Evolutionary conservation across 2,797 vertebrate species (phyloP).

Genomic region (Pseudomugil tenellus): DNA sequence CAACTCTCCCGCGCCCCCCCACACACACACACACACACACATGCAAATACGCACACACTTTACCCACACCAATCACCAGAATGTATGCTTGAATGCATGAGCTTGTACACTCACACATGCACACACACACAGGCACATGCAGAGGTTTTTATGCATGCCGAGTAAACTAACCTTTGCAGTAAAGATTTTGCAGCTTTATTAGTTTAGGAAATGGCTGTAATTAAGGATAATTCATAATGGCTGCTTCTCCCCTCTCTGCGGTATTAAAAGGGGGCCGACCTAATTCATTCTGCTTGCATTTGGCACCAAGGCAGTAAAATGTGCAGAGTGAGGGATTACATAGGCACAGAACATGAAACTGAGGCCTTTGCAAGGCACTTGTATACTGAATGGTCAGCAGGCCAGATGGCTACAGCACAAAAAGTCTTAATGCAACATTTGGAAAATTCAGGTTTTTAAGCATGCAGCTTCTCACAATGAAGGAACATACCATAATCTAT

Average conservation of each 20-base stretch:
- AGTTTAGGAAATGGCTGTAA: slow-evolving; percentile 97
- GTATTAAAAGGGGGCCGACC: slow-evolving; percentile 86
- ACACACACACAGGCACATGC: slow-evolving; percentile 47
- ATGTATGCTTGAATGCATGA: slow-evolving; percentile 67
- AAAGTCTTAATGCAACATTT: slow-evolving; percentile 46
- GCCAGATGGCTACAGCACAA: slow-evolving; percentile 41
- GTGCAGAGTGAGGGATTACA: slow-evolving; percentile 45
- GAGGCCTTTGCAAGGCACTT: slow-evolving; percentile 42
- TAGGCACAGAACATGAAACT: slow-evolving; percentile 23
- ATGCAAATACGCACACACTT: slow-evolving; percentile 46
- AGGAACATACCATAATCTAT: not conserved
- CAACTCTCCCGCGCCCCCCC: slow-evolving; percentile 76
- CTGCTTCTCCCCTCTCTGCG: slow-evolving; percentile 86
- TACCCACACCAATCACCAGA: slow-evolving; percentile 67
- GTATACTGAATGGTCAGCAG: slow-evolving; percentile 45
- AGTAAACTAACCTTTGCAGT: slow-evolving; percentile 95
- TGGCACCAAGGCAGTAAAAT: slow-evolving; percentile 83
- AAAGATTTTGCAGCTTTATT: slow-evolving; percentile 97
- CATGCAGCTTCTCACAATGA: slow-evolving; percentile 13
- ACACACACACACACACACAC: slow-evolving; percentile 47
- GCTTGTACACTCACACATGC: slow-evolving; percentile 47
- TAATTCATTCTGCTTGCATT: slow-evolving; percentile 88
- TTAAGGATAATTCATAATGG: slow-evolving; percentile 99
- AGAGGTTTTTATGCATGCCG: slow-evolving; percentile 83
- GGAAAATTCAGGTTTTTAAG: slow-evolving; percentile 37